phyloP scores from a whole-genome alignment of 2,797 vertebrate species.

The Pogonophryne albipinna region DNA sequence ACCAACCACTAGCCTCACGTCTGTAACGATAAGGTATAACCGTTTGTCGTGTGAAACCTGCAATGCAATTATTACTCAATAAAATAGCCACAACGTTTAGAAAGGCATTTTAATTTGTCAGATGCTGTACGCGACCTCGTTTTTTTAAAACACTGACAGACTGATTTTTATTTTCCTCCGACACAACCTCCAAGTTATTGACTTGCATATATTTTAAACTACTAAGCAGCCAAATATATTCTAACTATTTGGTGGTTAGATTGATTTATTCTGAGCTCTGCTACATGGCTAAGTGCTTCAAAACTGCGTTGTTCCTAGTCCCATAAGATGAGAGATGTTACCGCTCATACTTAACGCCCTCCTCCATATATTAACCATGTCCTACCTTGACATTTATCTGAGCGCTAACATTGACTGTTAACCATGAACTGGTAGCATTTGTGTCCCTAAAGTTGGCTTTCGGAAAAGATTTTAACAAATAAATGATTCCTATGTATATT shows the following conservation, averaged over 20 bases:
- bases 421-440: conserved; percentile 42
- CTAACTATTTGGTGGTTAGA: neutral
- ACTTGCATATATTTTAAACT: conserved; percentile 12
- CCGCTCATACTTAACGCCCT: conserved; percentile 8
- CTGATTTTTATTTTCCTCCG: conserved; percentile 39
- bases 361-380: conserved; percentile 35
- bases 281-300: too few species aligned
- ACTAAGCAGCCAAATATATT: conserved; percentile 27
- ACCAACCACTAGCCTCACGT: conserved; percentile 72
- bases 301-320: neutral
- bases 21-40: conserved; percentile 44
- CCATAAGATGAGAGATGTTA: conserved; percentile 21
- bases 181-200: conserved; percentile 21
- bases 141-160: conserved; percentile 42
- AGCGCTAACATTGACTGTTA: conserved; percentile 66
- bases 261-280: neutral
- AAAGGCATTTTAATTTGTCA: conserved; percentile 49
- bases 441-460: conserved; percentile 61
- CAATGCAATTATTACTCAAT: conserved; percentile 54
- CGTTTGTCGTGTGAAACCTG: conserved; percentile 62
- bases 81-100: conserved; percentile 50
- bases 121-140: conserved; percentile 43
- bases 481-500: conserved; percentile 58
- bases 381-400: conserved; percentile 31
- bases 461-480: conserved; percentile 65